Evolutionary conservation across 2,888 invertebrate species (phyloP).

Genomic region (Polydrusus cervinus): DNA sequence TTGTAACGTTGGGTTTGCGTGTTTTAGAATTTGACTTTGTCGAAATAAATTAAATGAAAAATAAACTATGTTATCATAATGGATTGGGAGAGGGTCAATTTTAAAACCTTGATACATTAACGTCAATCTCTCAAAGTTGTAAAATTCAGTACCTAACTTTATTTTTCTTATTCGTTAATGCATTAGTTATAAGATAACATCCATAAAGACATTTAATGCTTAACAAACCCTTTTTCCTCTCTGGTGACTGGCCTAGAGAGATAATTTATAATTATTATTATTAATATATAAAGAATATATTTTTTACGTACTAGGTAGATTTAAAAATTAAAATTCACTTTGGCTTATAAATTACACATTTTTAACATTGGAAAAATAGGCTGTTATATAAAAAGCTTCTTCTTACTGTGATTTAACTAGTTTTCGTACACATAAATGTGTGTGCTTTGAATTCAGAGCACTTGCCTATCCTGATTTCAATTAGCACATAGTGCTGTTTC

Average conservation of each 20-base stretch:
- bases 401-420: constrained; percentile 31
- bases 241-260: background rate
- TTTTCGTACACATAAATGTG: constrained; percentile 5
- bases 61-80: too few species aligned
- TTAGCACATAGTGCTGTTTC: background rate
- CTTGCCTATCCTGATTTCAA: background rate
- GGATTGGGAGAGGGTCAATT: too few species aligned
- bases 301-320: background rate
- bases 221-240: too few species aligned
- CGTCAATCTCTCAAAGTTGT: too few species aligned
- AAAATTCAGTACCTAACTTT: too few species aligned
- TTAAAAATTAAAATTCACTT: background rate
- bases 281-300: constrained; percentile 1
- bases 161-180: too few species aligned
- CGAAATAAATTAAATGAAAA: too few species aligned
- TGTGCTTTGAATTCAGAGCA: constrained; percentile 9
- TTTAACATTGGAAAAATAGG: constrained; percentile 7
- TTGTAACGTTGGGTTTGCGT: too few species aligned
- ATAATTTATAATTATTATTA: too few species aligned
- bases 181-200: background rate
- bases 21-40: too few species aligned
- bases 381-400: constrained; percentile 32
- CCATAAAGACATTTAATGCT: too few species aligned
- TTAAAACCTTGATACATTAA: too few species aligned
- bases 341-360: constrained; percentile 11